Evolutionary conservation across 1,140 invertebrate species (phyloP).

Genomic region (Drosophila bocki): DNA sequence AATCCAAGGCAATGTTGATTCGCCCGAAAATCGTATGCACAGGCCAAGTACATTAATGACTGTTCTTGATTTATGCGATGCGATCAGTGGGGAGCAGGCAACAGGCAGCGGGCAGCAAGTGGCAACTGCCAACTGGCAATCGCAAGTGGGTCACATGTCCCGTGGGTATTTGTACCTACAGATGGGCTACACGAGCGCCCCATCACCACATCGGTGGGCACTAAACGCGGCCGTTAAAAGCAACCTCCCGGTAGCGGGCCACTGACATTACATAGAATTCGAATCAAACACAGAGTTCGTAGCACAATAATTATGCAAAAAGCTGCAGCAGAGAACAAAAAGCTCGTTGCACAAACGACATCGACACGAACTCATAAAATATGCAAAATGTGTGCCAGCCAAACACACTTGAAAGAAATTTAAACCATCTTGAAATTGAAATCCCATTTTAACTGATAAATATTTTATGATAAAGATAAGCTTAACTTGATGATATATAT

Average conservation of each 20-base stretch:
- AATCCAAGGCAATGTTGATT: slow-evolving; percentile 35
- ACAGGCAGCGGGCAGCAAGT: slow-evolving; percentile 8
- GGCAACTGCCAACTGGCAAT: slow-evolving; percentile 15
- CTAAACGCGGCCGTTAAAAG: slow-evolving; percentile 42
- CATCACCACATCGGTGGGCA: slow-evolving; percentile 6
- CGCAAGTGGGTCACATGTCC: slow-evolving; percentile 76
- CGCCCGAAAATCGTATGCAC: slow-evolving; percentile 33
- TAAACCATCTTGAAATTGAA: background rate
- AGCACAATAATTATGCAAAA: slow-evolving; percentile 80
- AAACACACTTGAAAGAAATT: slow-evolving; percentile 7
- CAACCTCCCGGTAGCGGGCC: slow-evolving; percentile 44
- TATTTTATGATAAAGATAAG: background rate
- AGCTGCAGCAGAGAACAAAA: slow-evolving; percentile 49
- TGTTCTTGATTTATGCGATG: slow-evolving; percentile 74
- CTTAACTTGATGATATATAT: background rate
- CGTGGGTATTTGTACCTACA: slow-evolving; percentile 67
- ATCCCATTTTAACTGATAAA: background rate
- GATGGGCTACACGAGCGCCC: slow-evolving; percentile 36
- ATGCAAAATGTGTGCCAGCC: slow-evolving; percentile 79
- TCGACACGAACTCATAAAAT: slow-evolving; percentile 81
- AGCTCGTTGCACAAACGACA: slow-evolving; percentile 75
- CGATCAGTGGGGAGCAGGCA: slow-evolving; percentile 36
- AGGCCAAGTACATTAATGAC: slow-evolving; percentile 55
- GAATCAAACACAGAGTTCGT: slow-evolving; percentile 60
- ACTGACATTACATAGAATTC: slow-evolving; percentile 64